A percentile compares a stretch with the other conserved stretches of the same genome.
Evolutionary conservation across 2,888 invertebrate genomes (phyloP).

Genomic region (Dicyrtomina minuta): DNA sequence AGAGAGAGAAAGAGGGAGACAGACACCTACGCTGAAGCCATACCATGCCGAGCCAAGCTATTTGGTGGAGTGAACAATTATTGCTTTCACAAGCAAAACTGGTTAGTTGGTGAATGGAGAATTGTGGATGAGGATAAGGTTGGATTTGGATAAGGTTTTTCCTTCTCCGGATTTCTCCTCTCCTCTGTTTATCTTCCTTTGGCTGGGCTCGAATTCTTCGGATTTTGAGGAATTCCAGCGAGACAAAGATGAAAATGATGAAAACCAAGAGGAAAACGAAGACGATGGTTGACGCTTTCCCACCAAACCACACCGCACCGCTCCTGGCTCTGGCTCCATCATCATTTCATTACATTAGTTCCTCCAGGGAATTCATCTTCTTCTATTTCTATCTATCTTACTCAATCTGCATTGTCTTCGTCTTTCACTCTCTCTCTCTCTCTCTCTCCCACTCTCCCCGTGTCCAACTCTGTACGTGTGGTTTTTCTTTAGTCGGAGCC

Average conservation of each 20-base stretch:
- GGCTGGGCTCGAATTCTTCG: neutral
- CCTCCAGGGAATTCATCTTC: constrained; percentile 20
- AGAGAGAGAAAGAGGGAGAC: neutral
- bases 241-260: constrained; percentile 26
- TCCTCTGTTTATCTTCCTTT: too few relatives aligned
- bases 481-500: neutral
- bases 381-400: constrained; percentile 12
- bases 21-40: neutral
- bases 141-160: too few relatives aligned
- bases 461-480: neutral
- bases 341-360: constrained; percentile 26
- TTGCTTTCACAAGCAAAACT: too few relatives aligned
- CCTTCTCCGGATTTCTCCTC: too few relatives aligned
- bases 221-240: constrained; percentile 23
- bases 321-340: constrained; percentile 15
- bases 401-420: neutral
- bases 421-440: neutral
- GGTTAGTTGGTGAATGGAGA: too few relatives aligned
- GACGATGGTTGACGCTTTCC: constrained; percentile 7
- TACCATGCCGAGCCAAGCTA: too few relatives aligned
- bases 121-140: neutral
- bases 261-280: neutral
- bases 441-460: neutral
- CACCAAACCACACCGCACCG: constrained; percentile 1
- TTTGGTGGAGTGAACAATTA: too few relatives aligned